Percentiles rank a stretch among this genome's conserved stretches.
phyloP scores from a whole-genome alignment of 2,113 vertebrate genomes.

The Thalassarche chlororhynchos region DNA sequence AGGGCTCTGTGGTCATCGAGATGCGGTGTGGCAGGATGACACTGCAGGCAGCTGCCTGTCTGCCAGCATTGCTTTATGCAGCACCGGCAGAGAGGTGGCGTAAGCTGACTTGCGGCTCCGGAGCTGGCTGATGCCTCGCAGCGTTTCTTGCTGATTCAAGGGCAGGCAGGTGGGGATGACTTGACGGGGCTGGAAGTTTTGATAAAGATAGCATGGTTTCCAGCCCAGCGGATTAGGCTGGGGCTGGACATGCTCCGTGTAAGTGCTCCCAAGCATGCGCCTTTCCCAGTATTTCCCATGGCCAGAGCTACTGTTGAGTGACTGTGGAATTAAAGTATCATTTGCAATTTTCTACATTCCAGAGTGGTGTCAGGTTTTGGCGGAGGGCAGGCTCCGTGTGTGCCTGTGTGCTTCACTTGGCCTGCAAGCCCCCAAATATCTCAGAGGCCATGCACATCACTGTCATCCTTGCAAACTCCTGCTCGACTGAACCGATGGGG shows the following conservation, averaged over 20 bases:
- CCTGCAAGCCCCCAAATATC: background rate
- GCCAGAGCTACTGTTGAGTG: conserved; percentile 14
- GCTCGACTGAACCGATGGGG: background rate
- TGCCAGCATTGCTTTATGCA: too few relatives aligned
- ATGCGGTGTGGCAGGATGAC: background rate
- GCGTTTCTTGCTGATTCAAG: background rate
- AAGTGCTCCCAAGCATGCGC: background rate
- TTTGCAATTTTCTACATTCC: conserved; percentile 54
- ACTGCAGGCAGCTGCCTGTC: background rate
- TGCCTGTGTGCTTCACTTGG: background rate
- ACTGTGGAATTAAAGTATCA: conserved; percentile 41
- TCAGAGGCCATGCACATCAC: fast-evolving
- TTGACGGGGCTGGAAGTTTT: background rate
- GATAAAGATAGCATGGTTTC: background rate
- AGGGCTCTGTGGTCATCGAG: fast-evolving
- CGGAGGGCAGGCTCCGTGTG: background rate
- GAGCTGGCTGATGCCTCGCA: background rate
- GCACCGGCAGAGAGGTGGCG: background rate
- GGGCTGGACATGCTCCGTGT: background rate
- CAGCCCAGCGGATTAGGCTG: background rate
- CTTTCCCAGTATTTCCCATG: conserved; percentile 38
- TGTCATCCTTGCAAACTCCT: background rate
- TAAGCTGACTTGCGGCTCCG: fast-evolving
- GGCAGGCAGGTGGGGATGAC: background rate
- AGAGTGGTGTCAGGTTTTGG: background rate